Conservation (phyloP, 2,113 vertebrate species). For the Melospiza melodia region DNA sequence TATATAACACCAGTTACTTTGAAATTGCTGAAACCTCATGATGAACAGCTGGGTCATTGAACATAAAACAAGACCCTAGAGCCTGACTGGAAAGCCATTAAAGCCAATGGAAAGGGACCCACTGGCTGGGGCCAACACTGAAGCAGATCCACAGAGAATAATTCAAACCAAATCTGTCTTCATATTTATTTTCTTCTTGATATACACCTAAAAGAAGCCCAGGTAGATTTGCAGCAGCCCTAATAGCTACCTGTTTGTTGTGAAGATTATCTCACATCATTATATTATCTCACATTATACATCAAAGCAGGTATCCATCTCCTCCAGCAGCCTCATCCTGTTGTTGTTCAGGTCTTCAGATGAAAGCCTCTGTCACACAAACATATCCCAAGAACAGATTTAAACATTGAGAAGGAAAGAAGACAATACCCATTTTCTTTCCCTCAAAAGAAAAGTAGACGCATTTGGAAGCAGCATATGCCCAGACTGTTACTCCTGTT, state of each 20-base stretch:
- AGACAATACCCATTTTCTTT: background rate
- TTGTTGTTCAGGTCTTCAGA: background rate
- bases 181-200: slow-evolving; percentile 44
- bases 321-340: background rate
- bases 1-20: background rate
- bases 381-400: background rate
- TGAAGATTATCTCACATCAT: background rate
- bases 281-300: background rate
- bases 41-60: slow-evolving; percentile 17
- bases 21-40: slow-evolving; percentile 27
- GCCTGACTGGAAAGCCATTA: slow-evolving; percentile 28
- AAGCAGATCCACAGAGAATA: background rate
- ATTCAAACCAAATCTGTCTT: background rate
- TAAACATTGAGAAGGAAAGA: background rate
- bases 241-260: background rate
- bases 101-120: background rate
- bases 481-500: background rate
- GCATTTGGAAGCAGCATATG: background rate
- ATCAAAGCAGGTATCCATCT: background rate
- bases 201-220: background rate
- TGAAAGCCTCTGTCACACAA: background rate
- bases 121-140: background rate
- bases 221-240: background rate
- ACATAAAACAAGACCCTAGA: slow-evolving; percentile 23
- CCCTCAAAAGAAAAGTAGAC: background rate